Conservation (phyloP, 1,140 invertebrate species). For the Drosophila azteca region DNA sequence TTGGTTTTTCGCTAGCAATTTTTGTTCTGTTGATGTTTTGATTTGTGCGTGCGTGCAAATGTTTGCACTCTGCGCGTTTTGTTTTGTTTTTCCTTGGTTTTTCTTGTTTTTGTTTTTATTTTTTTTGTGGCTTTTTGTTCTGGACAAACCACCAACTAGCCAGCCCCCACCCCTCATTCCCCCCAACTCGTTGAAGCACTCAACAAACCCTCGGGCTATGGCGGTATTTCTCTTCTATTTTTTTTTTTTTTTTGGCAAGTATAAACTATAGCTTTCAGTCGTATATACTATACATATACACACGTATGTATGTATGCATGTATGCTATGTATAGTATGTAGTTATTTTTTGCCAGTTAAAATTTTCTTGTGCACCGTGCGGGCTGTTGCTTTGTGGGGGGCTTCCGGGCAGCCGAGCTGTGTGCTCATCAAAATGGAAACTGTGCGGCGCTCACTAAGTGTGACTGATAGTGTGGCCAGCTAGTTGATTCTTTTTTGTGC, state of each 20-base stretch:
- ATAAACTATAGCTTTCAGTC: conserved; percentile 31
- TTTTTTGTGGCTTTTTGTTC: conserved; percentile 45
- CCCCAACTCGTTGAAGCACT: conserved; percentile 15
- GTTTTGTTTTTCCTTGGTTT: conserved; percentile 60
- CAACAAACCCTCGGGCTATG: conserved; percentile 28
- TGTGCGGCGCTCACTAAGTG: conserved; percentile 78
- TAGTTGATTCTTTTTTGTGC: conserved; percentile 78
- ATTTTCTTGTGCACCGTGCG: conserved; percentile 42
- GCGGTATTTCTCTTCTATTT: neutral
- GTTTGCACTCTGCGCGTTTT: conserved; percentile 75
- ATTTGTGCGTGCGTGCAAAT: conserved; percentile 81
- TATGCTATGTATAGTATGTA: neutral
- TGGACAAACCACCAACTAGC: conserved; percentile 41
- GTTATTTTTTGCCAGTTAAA: conserved; percentile 53
- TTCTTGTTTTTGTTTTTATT: conserved; percentile 31
- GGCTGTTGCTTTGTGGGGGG: conserved; percentile 36
- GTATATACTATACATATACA: conserved; percentile 5
- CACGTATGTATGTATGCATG: conserved; percentile 3
- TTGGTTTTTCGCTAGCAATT: conserved; percentile 64
- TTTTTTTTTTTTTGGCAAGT: conserved; percentile 21
- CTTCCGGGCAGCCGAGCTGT: conserved; percentile 42
- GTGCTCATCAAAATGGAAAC: conserved; percentile 81
- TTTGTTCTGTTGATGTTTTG: conserved; percentile 78
- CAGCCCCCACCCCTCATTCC: conserved; percentile 6
- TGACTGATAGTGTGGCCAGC: conserved; percentile 80